Conservation (phyloP, 2,888 invertebrate genomes). For the Tinea semifulvella region DNA sequence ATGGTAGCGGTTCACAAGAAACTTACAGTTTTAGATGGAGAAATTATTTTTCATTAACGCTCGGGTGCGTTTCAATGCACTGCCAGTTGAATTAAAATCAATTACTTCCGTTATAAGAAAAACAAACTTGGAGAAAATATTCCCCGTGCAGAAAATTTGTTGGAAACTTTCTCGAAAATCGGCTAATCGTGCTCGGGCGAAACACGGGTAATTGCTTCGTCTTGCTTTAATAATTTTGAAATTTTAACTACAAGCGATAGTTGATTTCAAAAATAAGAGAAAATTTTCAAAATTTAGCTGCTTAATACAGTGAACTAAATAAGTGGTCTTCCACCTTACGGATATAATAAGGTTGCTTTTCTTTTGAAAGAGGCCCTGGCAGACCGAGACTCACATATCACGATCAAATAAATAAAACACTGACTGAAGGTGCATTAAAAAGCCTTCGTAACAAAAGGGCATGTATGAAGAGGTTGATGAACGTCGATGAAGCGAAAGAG, state of each 20-base stretch:
- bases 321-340: no score
- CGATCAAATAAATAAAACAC: no score
- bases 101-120: constrained; percentile 38
- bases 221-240: constrained; percentile 4
- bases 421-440: no score
- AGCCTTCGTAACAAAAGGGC: no score
- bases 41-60: constrained; percentile 60
- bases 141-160: constrained; percentile 12
- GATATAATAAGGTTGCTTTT: no score
- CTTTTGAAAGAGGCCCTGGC: no score
- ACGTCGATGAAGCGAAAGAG: no score
- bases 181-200: constrained; percentile 10
- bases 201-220: neutral
- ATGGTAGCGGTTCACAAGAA: constrained; percentile 31
- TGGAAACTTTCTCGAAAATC: constrained; percentile 12
- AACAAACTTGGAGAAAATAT: constrained; percentile 29
- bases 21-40: constrained; percentile 43
- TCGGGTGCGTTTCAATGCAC: constrained; percentile 40
- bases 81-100: constrained; percentile 52
- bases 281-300: no score
- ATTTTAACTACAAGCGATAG: neutral
- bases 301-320: no score
- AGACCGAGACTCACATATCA: no score
- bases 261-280: no score
- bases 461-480: no score